Percentiles rank a stretch among this genome's conserved stretches.
phyloP scores from a whole-genome alignment of 2,113 vertebrate genomes.

The Mobula birostris region DNA sequence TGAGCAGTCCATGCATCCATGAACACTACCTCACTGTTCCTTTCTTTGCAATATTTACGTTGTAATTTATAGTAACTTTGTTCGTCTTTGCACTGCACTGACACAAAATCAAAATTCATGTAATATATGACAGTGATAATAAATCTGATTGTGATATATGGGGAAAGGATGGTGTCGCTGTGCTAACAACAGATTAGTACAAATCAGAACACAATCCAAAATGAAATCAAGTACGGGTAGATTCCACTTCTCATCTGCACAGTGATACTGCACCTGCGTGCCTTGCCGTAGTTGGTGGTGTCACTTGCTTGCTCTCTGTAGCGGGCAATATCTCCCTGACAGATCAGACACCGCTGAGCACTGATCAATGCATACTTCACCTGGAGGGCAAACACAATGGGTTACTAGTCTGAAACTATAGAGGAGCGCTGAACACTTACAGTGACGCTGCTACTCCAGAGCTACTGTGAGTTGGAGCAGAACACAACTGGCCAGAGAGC shows the following conservation, averaged over 20 bases:
- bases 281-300: conserved; percentile 91
- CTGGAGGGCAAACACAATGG: conserved; percentile 50
- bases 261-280: conserved; percentile 72
- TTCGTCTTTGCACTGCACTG: too few relatives aligned
- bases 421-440: neutral
- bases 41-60: too few relatives aligned
- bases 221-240: neutral
- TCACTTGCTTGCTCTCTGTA: conserved; percentile 94
- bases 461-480: too few relatives aligned
- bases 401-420: conserved; percentile 37
- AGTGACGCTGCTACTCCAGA: too few relatives aligned
- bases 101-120: too few relatives aligned
- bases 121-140: too few relatives aligned
- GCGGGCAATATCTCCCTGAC: conserved; percentile 90
- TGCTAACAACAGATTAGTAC: neutral
- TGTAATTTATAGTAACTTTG: too few relatives aligned
- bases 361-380: conserved; percentile 98
- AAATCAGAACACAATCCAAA: neutral
- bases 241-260: neutral
- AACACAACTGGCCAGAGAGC: too few relatives aligned
- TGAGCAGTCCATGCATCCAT: too few relatives aligned
- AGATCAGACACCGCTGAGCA: conserved; percentile 94
- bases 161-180: too few relatives aligned
- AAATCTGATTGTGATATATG: too few relatives aligned
- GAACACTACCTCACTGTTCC: too few relatives aligned